Conservation (phyloP, 2,888 invertebrate genomes). For the Synanthedon andrenaeformis region DNA sequence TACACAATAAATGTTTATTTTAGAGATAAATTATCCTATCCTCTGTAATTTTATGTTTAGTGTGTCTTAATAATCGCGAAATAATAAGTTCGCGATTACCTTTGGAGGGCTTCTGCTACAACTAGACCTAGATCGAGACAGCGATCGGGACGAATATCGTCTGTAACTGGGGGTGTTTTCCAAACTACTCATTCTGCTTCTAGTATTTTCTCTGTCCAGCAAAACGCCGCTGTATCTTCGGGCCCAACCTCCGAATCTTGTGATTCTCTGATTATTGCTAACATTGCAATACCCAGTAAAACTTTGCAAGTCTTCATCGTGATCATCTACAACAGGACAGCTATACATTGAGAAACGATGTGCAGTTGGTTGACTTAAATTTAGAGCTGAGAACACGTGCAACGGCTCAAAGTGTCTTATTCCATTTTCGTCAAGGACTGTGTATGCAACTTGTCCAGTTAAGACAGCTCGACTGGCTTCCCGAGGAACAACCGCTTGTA, state of each 20-base stretch:
- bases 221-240: conserved; percentile 49
- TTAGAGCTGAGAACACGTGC: conserved; percentile 78
- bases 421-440: conserved; percentile 81
- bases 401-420: conserved; percentile 81
- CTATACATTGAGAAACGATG: conserved; percentile 77
- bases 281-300: conserved; percentile 60
- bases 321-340: conserved; percentile 70
- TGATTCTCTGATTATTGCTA: conserved; percentile 59
- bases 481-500: conserved; percentile 81
- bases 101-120: conserved; percentile 61
- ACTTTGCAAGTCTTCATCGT: conserved; percentile 56
- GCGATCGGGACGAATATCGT: conserved; percentile 57
- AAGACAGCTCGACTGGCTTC: conserved; percentile 80
- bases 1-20: not conserved
- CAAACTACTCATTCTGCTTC: conserved; percentile 53
- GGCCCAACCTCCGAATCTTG: conserved; percentile 55
- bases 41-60: not conserved
- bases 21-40: not conserved
- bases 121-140: conserved; percentile 57
- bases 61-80: not conserved
- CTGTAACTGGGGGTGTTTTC: conserved; percentile 71
- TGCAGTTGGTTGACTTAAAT: conserved; percentile 74
- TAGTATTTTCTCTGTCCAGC: conserved; percentile 51
- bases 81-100: conserved; percentile 30
- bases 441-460: conserved; percentile 80